Percentiles rank a stretch among this genome's conserved stretches.
Conservation (phyloP, 2,113 vertebrate genomes). For the Notarius quadriscutis region DNA sequence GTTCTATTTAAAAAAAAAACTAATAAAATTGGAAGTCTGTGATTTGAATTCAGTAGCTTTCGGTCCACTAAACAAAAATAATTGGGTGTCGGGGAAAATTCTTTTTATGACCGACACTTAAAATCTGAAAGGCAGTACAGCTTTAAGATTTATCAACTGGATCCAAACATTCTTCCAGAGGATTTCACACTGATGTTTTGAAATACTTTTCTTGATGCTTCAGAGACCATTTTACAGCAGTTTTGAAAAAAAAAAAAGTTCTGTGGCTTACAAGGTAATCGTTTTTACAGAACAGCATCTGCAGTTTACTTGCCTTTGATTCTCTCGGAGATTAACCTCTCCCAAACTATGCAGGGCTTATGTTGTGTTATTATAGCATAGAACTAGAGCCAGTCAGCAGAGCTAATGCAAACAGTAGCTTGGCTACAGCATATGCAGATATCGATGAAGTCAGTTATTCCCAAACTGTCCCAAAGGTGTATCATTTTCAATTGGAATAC, state of each 20-base stretch:
- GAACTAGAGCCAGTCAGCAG: background rate
- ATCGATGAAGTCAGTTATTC: background rate
- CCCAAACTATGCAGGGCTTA: background rate
- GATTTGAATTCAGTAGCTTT: too few species aligned
- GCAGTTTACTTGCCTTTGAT: background rate
- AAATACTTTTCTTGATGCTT: background rate
- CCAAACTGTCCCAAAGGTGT: background rate
- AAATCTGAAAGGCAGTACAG: too few species aligned
- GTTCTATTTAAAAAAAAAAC: too few species aligned
- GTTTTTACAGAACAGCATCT: background rate
- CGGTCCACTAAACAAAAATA: too few species aligned
- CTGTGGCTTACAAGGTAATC: background rate
- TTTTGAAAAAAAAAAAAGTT: background rate
- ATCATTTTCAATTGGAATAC: background rate
- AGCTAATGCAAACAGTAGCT: background rate
- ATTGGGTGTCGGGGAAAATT: too few species aligned
- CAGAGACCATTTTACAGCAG: background rate
- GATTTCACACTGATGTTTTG: background rate
- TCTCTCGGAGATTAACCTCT: background rate
- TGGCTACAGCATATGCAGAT: background rate
- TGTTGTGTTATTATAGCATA: background rate
- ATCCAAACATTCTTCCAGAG: background rate
- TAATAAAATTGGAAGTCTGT: too few species aligned
- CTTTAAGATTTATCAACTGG: too few species aligned
- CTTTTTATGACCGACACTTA: too few species aligned